A percentile compares a stretch with the other conserved stretches of the same genome.
Evolutionary conservation across 2,888 invertebrate genomes (phyloP).

Genomic region (Latheticus oryzae): DNA sequence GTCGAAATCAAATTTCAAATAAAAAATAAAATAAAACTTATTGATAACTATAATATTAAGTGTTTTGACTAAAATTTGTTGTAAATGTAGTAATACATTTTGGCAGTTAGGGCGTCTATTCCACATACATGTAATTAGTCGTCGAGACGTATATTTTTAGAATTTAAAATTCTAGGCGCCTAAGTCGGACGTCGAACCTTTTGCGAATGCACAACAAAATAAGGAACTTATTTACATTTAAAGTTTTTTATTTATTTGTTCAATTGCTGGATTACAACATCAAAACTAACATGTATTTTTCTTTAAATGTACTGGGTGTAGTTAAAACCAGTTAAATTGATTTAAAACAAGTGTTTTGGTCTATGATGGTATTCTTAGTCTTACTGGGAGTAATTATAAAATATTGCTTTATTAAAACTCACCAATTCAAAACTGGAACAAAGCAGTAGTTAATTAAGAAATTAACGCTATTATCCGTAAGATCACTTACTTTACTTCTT

Average conservation of each 20-base stretch:
- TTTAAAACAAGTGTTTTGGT: constrained; percentile 17
- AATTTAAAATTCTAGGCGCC: constrained; percentile 65
- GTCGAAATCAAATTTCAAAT: constrained; percentile 9
- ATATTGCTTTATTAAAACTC: constrained; percentile 37
- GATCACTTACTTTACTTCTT: constrained; percentile 31
- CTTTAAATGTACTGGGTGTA: too few species aligned
- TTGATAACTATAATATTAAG: not conserved
- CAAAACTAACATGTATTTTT: too few species aligned
- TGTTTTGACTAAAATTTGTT: constrained; percentile 30
- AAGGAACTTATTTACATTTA: constrained; percentile 59
- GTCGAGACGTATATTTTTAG: constrained; percentile 65
- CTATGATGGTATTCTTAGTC: constrained; percentile 1
- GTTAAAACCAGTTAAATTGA: constrained; percentile 11
- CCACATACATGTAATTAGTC: constrained; percentile 64
- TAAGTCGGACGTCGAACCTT: constrained; percentile 65
- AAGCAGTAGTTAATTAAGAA: constrained; percentile 41
- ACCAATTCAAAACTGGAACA: constrained; percentile 39
- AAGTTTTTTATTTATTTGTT: constrained; percentile 21
- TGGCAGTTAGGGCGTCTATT: constrained; percentile 63
- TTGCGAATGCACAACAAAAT: constrained; percentile 59
- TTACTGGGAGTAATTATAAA: constrained; percentile 33
- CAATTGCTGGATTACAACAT: constrained; percentile 14
- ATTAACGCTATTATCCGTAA: constrained; percentile 28
- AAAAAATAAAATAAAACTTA: constrained; percentile 13
- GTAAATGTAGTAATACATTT: constrained; percentile 53